Evolutionary conservation across 2,113 vertebrate species (phyloP), one percentile per base, ranked within the genome.

Genomic region (Tamias sibiricus): DNA sequence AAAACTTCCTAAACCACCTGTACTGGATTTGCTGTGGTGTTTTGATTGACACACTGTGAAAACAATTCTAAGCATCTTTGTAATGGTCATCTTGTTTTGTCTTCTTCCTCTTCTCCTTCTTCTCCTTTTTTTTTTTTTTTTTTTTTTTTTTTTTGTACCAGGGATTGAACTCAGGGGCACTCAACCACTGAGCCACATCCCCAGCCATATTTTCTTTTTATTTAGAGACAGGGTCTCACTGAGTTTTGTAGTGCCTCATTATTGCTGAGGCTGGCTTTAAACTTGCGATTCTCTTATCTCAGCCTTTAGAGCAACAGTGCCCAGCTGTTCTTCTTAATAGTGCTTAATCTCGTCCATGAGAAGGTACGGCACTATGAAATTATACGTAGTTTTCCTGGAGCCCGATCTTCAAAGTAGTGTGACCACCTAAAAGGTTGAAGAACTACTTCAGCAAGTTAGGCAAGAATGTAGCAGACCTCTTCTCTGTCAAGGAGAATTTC

Each of bases 21-120:
- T 80, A 6, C 71, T 72, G 32, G 24, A 37, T 86, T 97, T 92
- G 19, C 32, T 59, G 30, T 90, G 17, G 75, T 0, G 1, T 37
- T 93, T 82, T 62, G 26, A 89, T 87, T 52, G 32, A 52, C 2
- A 20, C 49, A 9, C 72, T 72, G 57, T 94, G 81, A 92, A 90
- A 77, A 57, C 17, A 66, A 40, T 32, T 72, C 20, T 16, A 16
- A 20, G 30, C 66, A 69, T 68, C 59, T 75, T 62, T 86, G 64
- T 94, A 80, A 84, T 89, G 68, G 84, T 81, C 40, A 52, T 74
- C 84, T 90, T 93, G 32, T 96, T 20, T n/a, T n/a, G n/a, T 54
- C 17, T 96, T 87, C 24, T 68, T 84, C 68, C 47, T 49, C 47
- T 49, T 49, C 12, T 49, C 47, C 47, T 49, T 12, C 47, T 49